Evolutionary conservation across 2,888 invertebrate species (phyloP).

Genomic region (Torymus texanus): DNA sequence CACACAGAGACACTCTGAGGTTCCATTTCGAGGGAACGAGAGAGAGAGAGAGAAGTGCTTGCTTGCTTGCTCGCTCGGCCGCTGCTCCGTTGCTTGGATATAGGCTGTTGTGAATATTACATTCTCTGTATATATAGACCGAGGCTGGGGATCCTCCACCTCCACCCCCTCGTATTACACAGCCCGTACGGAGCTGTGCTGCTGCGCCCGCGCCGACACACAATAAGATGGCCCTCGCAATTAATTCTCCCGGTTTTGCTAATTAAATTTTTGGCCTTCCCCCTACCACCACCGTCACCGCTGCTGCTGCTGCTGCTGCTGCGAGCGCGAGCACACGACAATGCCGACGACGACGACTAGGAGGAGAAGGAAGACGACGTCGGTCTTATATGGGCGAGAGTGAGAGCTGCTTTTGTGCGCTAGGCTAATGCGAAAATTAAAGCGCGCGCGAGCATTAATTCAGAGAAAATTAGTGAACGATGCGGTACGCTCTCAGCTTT

Average conservation of each 20-base stretch:
- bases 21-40: conserved; percentile 39
- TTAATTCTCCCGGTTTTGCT: conserved; percentile 73
- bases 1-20: neutral
- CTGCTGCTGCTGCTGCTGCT: neutral
- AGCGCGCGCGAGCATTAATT: conserved; percentile 47
- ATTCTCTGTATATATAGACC: conserved; percentile 70
- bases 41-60: conserved; percentile 1
- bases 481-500: conserved; percentile 13
- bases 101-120: conserved; percentile 73
- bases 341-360: conserved; percentile 25
- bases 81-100: conserved; percentile 22
- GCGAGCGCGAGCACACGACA: conserved; percentile 5
- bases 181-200: conserved; percentile 54
- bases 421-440: conserved; percentile 53
- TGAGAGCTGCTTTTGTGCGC: conserved; percentile 43
- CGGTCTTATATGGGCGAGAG: conserved; percentile 21
- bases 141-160: conserved; percentile 24
- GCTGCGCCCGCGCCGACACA: conserved; percentile 52
- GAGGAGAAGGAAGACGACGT: conserved; percentile 8
- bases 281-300: conserved; percentile 13
- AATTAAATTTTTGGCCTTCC: conserved; percentile 72
- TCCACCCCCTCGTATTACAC: neutral
- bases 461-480: conserved; percentile 53
- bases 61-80: conserved; percentile 15
- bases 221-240: conserved; percentile 71